Conservation (phyloP, 1,140 invertebrate genomes). For the Pseudomyrmex gracilis region DNA sequence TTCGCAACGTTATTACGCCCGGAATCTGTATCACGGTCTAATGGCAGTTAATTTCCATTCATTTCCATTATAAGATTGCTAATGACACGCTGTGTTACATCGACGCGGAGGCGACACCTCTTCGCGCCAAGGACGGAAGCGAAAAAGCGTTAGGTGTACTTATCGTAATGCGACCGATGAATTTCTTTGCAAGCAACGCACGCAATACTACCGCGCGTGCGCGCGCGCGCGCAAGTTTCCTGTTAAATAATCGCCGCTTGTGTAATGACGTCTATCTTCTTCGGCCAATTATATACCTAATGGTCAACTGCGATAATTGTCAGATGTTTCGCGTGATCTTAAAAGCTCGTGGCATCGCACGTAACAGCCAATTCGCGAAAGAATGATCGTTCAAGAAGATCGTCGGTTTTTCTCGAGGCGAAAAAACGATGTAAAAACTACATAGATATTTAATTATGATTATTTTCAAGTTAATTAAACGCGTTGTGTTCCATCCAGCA, state of each 20-base stretch:
- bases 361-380: neutral
- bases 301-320: conserved; percentile 18
- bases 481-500: too few relatives aligned
- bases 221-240: conserved; percentile 1
- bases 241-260: conserved; percentile 29
- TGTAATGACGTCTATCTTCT: conserved; percentile 8
- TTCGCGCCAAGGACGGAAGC: conserved; percentile 11
- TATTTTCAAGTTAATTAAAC: too few relatives aligned
- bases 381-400: too few relatives aligned
- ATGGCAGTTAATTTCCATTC: conserved; percentile 29
- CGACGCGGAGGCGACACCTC: neutral
- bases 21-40: conserved; percentile 7
- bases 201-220: neutral
- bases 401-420: too few relatives aligned
- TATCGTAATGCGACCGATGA: conserved; percentile 4
- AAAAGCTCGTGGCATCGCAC: neutral
- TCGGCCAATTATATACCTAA: conserved; percentile 21
- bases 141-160: neutral
- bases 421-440: too few relatives aligned
- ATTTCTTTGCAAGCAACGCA: conserved; percentile 26
- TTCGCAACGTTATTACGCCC: conserved; percentile 33
- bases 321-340: neutral
- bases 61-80: conserved; percentile 21
- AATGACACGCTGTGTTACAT: conserved; percentile 24
- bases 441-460: too few relatives aligned